These are phyloP conservation scores for Hydrochoerus hydrochaeris DNA, from an alignment of 2,113 vertebrate species.

Conservation along the genomic window DNA sequence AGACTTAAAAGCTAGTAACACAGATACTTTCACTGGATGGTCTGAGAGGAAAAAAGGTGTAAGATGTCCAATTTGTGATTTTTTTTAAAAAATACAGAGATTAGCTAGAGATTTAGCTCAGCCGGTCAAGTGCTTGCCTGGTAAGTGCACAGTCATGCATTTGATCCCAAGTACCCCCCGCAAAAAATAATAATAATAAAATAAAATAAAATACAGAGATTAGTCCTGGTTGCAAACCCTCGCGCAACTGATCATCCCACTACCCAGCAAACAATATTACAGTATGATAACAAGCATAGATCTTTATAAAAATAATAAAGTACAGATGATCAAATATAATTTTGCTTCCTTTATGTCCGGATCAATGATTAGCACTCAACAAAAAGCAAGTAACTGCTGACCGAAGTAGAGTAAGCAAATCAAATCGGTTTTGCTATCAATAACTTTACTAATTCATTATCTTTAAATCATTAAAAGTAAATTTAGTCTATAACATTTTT, in stretches of 20 bases:
- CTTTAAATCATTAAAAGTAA: conserved; percentile 27
- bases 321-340: not conserved
- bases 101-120: too few relatives aligned
- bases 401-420: not conserved
- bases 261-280: not conserved
- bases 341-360: not conserved
- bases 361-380: conserved; percentile 25
- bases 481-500: not conserved
- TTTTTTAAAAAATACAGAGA: not conserved
- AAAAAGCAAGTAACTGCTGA: conserved; percentile 5
- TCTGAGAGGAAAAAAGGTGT: not conserved
- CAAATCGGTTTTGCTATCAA: not conserved
- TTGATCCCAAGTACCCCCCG: too few relatives aligned
- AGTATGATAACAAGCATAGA: not conserved
- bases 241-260: not conserved
- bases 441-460: not conserved
- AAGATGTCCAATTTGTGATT: not conserved
- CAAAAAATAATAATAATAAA: too few relatives aligned
- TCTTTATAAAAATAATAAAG: not conserved
- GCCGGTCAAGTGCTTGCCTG: too few relatives aligned
- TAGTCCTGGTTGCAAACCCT: not conserved
- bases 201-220: not conserved
- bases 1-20: not conserved
- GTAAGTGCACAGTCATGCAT: too few relatives aligned
- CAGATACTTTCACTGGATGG: not conserved